Conservation (phyloP, 37 sponge, comb jelly and placozoan species). For the Cladorhizidae sp. region DNA sequence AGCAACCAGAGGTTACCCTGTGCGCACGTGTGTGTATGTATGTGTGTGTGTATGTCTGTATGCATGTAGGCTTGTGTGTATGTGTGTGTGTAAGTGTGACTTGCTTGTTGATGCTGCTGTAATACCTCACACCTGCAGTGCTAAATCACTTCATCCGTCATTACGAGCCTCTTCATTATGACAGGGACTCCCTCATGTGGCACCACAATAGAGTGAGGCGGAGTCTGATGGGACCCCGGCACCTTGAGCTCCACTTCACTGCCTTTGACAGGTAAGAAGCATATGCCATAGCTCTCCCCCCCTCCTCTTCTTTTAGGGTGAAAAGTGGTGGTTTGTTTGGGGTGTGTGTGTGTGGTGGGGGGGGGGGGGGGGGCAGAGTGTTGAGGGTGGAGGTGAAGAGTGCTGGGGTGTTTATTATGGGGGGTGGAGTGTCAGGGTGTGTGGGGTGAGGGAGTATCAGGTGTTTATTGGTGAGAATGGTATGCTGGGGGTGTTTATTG, state of each 20-base stretch:
- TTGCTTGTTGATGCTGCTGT: no score
- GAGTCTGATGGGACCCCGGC: slow-evolving; percentile 25
- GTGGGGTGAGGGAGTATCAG: no score
- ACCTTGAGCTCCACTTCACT: slow-evolving; percentile 47
- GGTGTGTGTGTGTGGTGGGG: neutral
- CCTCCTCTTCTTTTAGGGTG: no score
- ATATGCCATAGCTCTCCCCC: neutral
- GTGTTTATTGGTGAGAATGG: no score
- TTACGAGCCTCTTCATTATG: slow-evolving; percentile 62
- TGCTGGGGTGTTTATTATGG: slow-evolving; percentile 1
- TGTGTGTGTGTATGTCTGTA: no score
- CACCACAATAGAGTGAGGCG: slow-evolving; percentile 52
- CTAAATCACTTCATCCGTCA: slow-evolving; percentile 56
- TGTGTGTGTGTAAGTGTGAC: no score
- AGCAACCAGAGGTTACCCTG: no score
- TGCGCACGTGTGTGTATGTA: no score
- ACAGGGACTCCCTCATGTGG: slow-evolving; percentile 35
- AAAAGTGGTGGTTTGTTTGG: neutral
- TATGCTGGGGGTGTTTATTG: no score
- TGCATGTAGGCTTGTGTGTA: no score
- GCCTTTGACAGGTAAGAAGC: slow-evolving; percentile 52
- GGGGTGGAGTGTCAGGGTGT: neutral
- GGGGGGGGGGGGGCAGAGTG: neutral
- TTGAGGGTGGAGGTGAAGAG: slow-evolving; percentile 5
- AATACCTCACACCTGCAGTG: no score